Base-by-base conservation (phyloP, 2,113 vertebrate species). In the Tragelaphus imberbis region DNA sequence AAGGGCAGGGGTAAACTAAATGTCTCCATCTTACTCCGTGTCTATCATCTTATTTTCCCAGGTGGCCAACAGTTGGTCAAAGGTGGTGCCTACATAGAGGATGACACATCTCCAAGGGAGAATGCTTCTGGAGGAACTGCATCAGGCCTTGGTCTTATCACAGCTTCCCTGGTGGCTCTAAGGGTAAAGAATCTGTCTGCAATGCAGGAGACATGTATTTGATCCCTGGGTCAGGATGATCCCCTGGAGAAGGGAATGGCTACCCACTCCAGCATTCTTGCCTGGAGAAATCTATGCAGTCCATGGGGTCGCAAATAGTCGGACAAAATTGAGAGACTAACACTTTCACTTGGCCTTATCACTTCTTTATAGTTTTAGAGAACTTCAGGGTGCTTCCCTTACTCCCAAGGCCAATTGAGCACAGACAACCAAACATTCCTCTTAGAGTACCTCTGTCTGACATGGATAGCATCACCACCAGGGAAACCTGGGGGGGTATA, bases 391-490 rank as follows among this genome's bases (percentile, higher is more conserved):
- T 16, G 3, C 28, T 68, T 8, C 13, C 27, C 3, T n/a, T 51
- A 36, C 63, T 49, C 53, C 17, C 3, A 14, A 30, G 36, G 7
- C 36, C 30, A 4, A 4, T 27, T 59, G 68, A 36, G 7, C 25
- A 17, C 13, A 8, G n/a, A 6, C 65, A 30, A 17, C 6, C 53
- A 30, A 23, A 3, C 33, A 11, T 5, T 47, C 6, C 5, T 51
- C 30, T 58, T 4, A 49, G 49, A 61, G 56, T 25, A 55, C 6
- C 23, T 49, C 51, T 84, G n/a, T 88, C 61, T 81, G 68, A 47
- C 7, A 0, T 1, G 13, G 82, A 44, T 2, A 7, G 21, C 4
- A 5, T 28, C 21, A 4, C 16, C 25, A 56, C 58, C 51, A 51
- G 77, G 65, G 53, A 36, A 40, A 36, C 6, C 25, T 49, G 71